These are phyloP conservation scores for Nannoperca australis DNA, from an alignment of 2,797 vertebrate species.

Conservation along the genomic window DNA sequence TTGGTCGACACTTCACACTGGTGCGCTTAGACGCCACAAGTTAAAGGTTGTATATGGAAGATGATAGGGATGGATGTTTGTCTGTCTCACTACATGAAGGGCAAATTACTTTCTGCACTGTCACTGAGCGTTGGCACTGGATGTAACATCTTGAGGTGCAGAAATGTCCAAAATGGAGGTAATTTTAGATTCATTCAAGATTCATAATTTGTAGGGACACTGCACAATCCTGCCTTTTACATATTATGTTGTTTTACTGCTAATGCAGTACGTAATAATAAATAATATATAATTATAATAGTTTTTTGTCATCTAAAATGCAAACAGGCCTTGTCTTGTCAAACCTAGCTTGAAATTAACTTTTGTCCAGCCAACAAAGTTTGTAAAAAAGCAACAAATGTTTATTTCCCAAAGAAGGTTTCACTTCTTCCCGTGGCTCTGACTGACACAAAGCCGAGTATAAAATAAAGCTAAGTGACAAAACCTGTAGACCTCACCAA, in stretches of 20 bases:
- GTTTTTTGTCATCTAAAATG: neutral
- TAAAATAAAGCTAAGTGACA: neutral
- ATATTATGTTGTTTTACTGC: neutral
- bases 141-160: neutral
- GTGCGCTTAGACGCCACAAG: no score
- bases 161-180: neutral
- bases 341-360: neutral
- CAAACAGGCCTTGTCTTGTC: no score
- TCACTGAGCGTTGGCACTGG: neutral
- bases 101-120: neutral
- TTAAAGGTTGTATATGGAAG: no score
- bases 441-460: neutral
- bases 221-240: neutral
- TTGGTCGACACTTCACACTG: no score
- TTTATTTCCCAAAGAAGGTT: neutral
- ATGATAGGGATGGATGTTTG: no score
- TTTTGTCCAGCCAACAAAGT: neutral
- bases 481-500: neutral
- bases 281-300: neutral
- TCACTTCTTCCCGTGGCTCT: neutral
- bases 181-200: no score
- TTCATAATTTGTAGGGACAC: neutral
- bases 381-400: neutral
- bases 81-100: neutral
- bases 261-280: neutral